Conservation (phyloP, 2,113 vertebrate genomes). For the Indri indri region DNA sequence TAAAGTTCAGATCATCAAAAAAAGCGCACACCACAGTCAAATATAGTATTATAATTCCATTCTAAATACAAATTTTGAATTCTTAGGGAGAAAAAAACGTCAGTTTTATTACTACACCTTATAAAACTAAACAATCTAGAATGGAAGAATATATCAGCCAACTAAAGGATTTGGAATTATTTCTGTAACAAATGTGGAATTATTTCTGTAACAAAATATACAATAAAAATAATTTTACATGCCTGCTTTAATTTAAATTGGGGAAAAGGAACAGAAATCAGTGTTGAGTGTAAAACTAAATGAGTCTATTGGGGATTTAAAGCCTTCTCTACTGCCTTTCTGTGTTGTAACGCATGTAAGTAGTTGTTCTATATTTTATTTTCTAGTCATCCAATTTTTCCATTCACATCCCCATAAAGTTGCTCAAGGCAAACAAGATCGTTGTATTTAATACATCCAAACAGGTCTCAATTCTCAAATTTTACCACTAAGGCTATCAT, state of each 20-base stretch:
- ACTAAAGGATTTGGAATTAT: not conserved
- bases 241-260: not conserved
- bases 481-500: not conserved
- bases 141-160: not conserved
- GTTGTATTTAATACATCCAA: not conserved
- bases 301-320: not conserved
- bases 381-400: not conserved
- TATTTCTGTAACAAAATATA: conserved; percentile 10
- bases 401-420: not conserved
- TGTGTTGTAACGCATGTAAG: not conserved
- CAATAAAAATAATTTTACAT: conserved; percentile 28
- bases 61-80: conserved; percentile 24
- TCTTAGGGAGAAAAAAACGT: not conserved
- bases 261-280: not conserved
- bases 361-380: not conserved
- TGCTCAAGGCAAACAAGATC: not conserved
- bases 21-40: not conserved
- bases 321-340: not conserved
- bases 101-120: not conserved
- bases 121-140: not conserved
- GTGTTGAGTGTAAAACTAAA: conserved; percentile 16
- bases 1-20: not conserved
- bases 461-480: not conserved
- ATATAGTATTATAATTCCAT: not conserved
- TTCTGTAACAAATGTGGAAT: not conserved